These are phyloP conservation scores for Calypte anna DNA, from an alignment of 2,113 vertebrate genomes.

Conservation along the genomic window DNA sequence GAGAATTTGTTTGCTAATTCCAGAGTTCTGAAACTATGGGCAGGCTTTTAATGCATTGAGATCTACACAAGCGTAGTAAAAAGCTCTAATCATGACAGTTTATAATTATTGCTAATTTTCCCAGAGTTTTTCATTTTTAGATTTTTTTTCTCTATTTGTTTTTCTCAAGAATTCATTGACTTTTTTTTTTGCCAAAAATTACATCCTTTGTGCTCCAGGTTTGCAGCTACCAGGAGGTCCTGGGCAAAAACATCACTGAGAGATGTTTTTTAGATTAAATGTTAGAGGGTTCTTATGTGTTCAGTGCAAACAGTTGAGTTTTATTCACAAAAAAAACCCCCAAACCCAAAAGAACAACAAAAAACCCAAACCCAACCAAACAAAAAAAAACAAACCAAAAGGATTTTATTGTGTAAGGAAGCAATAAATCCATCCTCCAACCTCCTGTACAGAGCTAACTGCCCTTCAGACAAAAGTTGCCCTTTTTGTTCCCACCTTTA, in stretches of 20 bases:
- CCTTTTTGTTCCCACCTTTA: background rate
- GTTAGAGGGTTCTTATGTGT: background rate
- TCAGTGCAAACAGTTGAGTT: background rate
- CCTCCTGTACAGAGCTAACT: background rate
- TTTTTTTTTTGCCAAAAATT: background rate
- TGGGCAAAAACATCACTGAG: background rate
- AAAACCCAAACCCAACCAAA: background rate
- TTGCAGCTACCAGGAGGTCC: background rate
- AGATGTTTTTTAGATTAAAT: background rate
- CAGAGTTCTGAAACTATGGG: background rate
- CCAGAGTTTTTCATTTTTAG: background rate
- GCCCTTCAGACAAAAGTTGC: background rate
- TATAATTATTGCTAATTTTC: background rate
- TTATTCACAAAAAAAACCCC: background rate
- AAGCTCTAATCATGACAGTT: background rate
- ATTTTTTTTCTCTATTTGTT: background rate
- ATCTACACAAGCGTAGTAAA: background rate
- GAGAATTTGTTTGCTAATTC: background rate
- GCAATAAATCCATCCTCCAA: background rate
- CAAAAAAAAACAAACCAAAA: background rate
- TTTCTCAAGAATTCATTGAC: background rate
- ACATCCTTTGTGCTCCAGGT: background rate
- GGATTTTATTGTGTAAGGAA: background rate
- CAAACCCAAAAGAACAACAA: background rate
- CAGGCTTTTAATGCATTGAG: background rate